Percentiles rank a stretch among this genome's conserved stretches.
Conservation (phyloP, 2,113 vertebrate genomes). For the Microcebus jonahi region DNA sequence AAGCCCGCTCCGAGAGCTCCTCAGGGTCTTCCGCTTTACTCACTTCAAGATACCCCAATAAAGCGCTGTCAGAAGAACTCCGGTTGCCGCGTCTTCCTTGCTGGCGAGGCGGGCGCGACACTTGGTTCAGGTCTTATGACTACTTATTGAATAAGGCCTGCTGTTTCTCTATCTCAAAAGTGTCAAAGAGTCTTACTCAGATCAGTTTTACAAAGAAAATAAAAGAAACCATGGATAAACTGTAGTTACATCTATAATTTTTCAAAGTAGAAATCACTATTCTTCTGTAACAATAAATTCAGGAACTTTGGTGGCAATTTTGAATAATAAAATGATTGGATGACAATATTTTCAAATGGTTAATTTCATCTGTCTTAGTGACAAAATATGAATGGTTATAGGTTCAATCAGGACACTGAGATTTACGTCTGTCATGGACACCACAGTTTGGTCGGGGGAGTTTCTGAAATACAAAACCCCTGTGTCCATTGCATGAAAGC, state of each 20-base stretch:
- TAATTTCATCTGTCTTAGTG: background rate
- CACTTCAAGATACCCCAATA: no score
- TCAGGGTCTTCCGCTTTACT: no score
- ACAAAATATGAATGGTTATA: background rate
- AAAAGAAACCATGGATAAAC: background rate
- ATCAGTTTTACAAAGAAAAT: background rate
- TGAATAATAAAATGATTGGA: background rate
- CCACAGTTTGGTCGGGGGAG: background rate
- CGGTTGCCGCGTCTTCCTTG: no score
- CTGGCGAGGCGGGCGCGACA: no score
- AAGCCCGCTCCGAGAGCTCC: no score
- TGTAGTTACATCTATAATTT: background rate
- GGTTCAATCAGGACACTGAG: background rate
- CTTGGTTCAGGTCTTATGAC: no score
- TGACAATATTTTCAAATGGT: background rate
- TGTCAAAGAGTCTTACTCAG: background rate
- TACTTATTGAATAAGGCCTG: no score
- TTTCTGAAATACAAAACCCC: background rate
- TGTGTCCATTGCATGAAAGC: background rate
- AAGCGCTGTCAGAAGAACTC: no score
- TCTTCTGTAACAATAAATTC: background rate
- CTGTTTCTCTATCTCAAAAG: background rate
- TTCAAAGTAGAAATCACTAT: background rate
- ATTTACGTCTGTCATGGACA: no score
- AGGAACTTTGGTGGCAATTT: background rate